A percentile compares a stretch with the other conserved stretches of the same genome.
Conservation (phyloP, 2,113 vertebrate genomes). For the Rissa tridactyla region DNA sequence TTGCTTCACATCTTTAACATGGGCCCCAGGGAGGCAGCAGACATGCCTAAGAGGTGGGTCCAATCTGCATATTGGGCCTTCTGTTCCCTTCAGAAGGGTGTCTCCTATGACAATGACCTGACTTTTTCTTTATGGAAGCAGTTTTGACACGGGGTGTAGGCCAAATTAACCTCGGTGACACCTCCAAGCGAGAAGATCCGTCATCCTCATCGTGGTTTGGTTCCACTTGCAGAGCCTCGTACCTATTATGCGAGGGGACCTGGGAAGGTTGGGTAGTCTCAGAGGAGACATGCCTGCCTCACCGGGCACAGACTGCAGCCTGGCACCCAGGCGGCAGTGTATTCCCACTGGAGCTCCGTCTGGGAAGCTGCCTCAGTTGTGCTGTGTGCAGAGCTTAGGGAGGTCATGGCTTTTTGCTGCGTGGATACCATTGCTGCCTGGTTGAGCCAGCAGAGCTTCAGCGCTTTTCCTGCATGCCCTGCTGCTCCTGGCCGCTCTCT, state of each 20-base stretch:
- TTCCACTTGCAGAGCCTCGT: no score
- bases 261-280: background rate
- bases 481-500: background rate
- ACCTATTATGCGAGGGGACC: background rate
- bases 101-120: no score
- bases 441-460: background rate
- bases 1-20: no score
- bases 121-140: no score
- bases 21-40: no score
- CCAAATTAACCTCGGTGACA: no score
- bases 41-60: no score
- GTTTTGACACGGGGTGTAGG: no score
- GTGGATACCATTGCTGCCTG: background rate
- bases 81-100: no score
- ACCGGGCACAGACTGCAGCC: background rate
- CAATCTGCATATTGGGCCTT: no score
- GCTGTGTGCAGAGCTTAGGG: background rate
- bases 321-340: background rate
- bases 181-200: no score
- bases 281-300: background rate
- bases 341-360: background rate
- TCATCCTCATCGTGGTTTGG: no score
- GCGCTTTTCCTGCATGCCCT: background rate
- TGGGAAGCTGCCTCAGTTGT: background rate
- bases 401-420: background rate